phyloP scores from a whole-genome alignment of 2,888 invertebrate genomes.

The Clepsis dumicolana region DNA sequence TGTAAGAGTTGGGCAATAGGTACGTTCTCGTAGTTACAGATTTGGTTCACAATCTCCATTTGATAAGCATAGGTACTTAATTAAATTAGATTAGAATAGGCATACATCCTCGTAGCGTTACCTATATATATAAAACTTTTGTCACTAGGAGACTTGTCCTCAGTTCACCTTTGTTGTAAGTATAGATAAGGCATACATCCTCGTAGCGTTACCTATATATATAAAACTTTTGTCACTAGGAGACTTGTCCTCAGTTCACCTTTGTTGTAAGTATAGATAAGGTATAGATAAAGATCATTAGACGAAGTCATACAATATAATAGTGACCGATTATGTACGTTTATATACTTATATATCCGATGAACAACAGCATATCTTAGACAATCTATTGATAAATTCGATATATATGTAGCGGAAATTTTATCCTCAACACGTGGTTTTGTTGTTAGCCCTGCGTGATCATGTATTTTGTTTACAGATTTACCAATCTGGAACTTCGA shows the following conservation, averaged over 20 bases:
- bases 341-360: neutral
- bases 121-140: neutral
- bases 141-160: neutral
- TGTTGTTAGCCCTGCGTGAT: neutral
- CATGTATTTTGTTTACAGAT: constrained; percentile 82
- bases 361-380: constrained; percentile 2
- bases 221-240: constrained; percentile 1
- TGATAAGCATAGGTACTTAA: neutral
- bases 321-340: neutral
- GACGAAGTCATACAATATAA: neutral
- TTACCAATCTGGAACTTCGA: constrained; percentile 97
- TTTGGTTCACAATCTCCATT: neutral
- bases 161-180: neutral
- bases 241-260: neutral
- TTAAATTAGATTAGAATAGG: neutral
- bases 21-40: neutral
- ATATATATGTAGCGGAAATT: neutral
- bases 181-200: neutral
- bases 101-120: neutral
- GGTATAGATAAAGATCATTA: neutral
- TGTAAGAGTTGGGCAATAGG: neutral
- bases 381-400: constrained; percentile 3
- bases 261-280: neutral
- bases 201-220: neutral
- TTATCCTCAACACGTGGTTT: neutral